Base-by-base conservation (phyloP, 2,888 invertebrate genomes). In the Achlya flavicornis region DNA sequence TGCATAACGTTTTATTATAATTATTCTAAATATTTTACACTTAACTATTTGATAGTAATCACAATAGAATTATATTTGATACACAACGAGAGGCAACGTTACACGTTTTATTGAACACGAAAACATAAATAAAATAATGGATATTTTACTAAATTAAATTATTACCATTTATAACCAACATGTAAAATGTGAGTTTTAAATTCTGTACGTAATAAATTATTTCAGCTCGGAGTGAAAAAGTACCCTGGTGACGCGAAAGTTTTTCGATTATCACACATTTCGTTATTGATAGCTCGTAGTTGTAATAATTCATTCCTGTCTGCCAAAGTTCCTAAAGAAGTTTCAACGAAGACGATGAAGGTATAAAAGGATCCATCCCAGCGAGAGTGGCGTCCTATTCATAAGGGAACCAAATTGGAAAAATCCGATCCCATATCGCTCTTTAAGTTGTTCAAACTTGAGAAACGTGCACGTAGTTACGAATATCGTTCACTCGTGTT, bases 211-310 rank as follows among this genome's bases (percentile, higher is more conserved):
- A 64, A 71, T 66, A 72, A 76, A 73, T 73, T 65, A 69, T 68
- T 69, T 72, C 68, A 74, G 72, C n/a, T 53, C 19, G 53, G 53
- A n/a, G 53, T n/a, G 74, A 75, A 77, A 77, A 74, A 81, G 74
- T 80, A 41, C 41, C 41, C 41, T 41, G 76, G 76, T 81, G 77
- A 81, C 76, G 73, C 70, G 75, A 81, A 89, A 88, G 77, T 88
- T 90, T 88, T 87, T 85, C 85, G 85, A 89, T 90, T 88, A 89
- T 85, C 81, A 86, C 86, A 86, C 85, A 84, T 85, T 84, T 83
- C 79, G 86, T 86, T 89, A 89, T 87, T 86, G 88, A 88, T 89
- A 84, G 83, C 81, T 83, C 77, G 77, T 82, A 87, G 82, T 84
- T 78, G 80, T 85, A 86, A 88, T 89, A 88, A 88, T 88, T 89